phyloP scores from a whole-genome alignment of 2,797 vertebrate species.

The Heterohyrax brucei region DNA sequence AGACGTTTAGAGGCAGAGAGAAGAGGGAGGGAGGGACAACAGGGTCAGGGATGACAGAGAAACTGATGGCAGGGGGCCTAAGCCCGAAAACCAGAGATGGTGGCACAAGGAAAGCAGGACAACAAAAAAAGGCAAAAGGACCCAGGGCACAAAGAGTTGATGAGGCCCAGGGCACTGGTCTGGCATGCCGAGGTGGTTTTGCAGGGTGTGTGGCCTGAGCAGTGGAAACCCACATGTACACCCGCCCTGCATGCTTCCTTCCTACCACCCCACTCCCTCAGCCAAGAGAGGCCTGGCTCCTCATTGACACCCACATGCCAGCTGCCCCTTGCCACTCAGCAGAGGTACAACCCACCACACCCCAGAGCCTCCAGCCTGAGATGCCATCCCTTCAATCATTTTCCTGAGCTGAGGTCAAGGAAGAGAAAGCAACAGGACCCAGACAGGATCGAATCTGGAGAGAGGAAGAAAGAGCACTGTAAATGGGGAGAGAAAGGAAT shows the following conservation, averaged over 20 bases:
- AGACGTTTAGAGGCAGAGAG: constrained; percentile 23
- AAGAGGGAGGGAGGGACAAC: not conserved
- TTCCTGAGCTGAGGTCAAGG: not conserved
- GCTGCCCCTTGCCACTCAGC: not conserved
- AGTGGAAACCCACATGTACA: not conserved
- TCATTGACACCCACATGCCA: not conserved
- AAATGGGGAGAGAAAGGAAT: not conserved
- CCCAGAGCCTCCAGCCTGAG: not conserved
- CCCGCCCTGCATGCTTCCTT: not conserved
- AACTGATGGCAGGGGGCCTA: not conserved
- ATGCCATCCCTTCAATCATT: not conserved
- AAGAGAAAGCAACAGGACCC: not conserved
- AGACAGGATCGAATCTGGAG: not conserved
- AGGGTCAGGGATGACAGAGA: not conserved
- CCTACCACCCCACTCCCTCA: not conserved
- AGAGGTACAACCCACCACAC: not conserved
- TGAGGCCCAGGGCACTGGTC: not conserved
- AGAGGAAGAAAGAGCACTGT: not conserved
- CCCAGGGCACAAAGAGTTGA: not conserved
- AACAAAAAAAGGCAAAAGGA: not conserved
- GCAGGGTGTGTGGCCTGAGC: not conserved
- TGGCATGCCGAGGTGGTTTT: not conserved
- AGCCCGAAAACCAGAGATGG: not conserved
- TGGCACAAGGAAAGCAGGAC: not conserved
- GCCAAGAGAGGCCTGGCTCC: not conserved